Evolutionary conservation across 92 coral and sea anemone species (phyloP), one percentile per base, ranked within the genome.

Genomic region (Isaurus tuberculatus): DNA sequence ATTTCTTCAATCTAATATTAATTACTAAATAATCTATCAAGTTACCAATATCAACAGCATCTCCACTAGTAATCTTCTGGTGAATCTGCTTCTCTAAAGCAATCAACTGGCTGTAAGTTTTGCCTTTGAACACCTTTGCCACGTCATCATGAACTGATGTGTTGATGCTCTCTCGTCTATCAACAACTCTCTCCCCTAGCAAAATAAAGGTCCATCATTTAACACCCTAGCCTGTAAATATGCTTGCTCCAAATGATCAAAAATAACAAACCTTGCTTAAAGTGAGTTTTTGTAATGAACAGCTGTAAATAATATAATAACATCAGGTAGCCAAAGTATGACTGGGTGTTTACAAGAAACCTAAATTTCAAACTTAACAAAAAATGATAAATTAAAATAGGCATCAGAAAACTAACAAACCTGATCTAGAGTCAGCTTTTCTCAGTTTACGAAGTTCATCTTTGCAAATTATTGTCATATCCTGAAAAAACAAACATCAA

Each of bases 31-130:
- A 53, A 19, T 22, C 26, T 22, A 29, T 63, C 11, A 9, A 63
- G 31, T 74, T 79, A 96, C 99, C 99, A 65, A 96, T 96, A 80
- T 96, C 99, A 63, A 96, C 99, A 4, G 99, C 96, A 88, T 92
- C 97, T 32, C 98, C 99, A 73, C 94, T 93, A 31, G 97, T 83
- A 29, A 96, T 96, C 83, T 96, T 96, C 85, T 90, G 91, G 82
- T 90, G 79, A 23, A 96, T 96, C 87, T 94, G 97, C 40, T 89
- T 96, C 65, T 94, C 92, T 69, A 96, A 66, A 17, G 95, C 97
- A 25, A 92, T 70, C 22, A 96, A 87, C 65, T 96, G 99, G 32
- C 94, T 87, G 77, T 94, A 90, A 0, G 99, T 94, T 83, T 96
- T 96, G 32, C 94, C 92, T 80, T 57, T 81, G 77, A 96, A 96